A percentile compares a stretch with the other conserved stretches of the same genome.
phyloP scores from a whole-genome alignment of 35 echinoderm and acorn worm species.

The Heliocidaris erythrogramma region DNA sequence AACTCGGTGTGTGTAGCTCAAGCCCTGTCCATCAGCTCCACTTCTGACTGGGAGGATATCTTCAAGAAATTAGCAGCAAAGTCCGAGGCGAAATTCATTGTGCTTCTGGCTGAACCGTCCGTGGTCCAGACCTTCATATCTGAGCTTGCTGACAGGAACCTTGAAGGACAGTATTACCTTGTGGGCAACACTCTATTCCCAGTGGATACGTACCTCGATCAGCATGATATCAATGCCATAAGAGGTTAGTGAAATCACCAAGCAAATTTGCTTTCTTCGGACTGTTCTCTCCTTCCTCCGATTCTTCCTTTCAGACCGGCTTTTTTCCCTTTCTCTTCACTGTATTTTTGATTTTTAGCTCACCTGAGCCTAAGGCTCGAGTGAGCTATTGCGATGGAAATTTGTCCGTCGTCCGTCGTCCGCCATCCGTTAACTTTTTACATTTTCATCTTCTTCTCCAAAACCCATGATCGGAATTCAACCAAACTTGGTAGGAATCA shows the following conservation, averaged over 20 bases:
- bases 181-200: conserved; percentile 52
- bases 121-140: conserved; percentile 50
- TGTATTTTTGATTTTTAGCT: too few relatives aligned
- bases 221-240: not conserved
- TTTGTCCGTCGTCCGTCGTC: too few relatives aligned
- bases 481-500: too few relatives aligned
- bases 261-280: too few relatives aligned
- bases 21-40: conserved; percentile 18
- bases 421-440: too few relatives aligned
- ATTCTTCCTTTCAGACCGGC: too few relatives aligned
- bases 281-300: too few relatives aligned
- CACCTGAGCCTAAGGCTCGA: too few relatives aligned
- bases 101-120: conserved; percentile 44
- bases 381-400: too few relatives aligned
- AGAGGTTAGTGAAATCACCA: not conserved
- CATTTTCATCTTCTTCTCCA: too few relatives aligned
- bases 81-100: conserved; percentile 66
- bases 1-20: conserved; percentile 71
- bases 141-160: conserved; percentile 40
- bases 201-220: not conserved
- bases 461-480: too few relatives aligned
- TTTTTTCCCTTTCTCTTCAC: too few relatives aligned
- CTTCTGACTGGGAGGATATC: conserved; percentile 53
- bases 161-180: conserved; percentile 68
- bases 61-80: conserved; percentile 50